A percentile compares a stretch with the other conserved stretches of the same genome.
Conservation (phyloP, 2,888 invertebrate genomes). For the Zootermopsis nevadensis region DNA sequence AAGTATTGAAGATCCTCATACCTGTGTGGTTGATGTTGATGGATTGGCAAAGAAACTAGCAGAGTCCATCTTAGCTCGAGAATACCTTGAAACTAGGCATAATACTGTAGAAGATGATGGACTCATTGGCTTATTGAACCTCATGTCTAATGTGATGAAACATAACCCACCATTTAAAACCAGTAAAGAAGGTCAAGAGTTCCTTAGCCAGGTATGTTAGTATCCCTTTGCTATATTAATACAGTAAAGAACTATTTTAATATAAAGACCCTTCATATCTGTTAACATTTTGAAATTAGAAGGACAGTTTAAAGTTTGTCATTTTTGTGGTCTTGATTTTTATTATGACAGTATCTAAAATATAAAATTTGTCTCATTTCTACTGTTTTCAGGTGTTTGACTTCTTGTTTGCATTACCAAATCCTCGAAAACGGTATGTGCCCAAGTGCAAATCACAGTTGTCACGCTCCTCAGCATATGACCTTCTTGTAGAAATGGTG, state of each 20-base stretch:
- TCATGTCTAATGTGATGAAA: conserved; percentile 88
- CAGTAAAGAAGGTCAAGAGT: conserved; percentile 78
- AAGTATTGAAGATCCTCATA: conserved; percentile 68
- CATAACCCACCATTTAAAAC: conserved; percentile 90
- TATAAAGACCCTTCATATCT: too few relatives aligned
- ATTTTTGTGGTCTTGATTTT: too few relatives aligned
- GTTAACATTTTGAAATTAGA: too few relatives aligned
- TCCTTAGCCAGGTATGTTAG: conserved; percentile 70
- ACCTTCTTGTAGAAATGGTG: conserved; percentile 88
- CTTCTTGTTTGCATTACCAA: conserved; percentile 90
- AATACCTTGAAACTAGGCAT: conserved; percentile 84
- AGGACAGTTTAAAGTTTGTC: too few relatives aligned
- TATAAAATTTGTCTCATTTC: too few relatives aligned
- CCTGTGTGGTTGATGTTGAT: conserved; percentile 76
- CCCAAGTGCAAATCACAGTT: conserved; percentile 95
- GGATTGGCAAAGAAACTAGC: conserved; percentile 79
- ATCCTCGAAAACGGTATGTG: conserved; percentile 83
- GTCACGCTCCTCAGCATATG: conserved; percentile 90
- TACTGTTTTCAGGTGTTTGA: conserved; percentile 75
- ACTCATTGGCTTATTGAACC: conserved; percentile 85
- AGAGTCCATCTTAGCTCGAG: conserved; percentile 79
- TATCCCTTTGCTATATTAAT: too few relatives aligned
- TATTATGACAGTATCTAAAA: too few relatives aligned
- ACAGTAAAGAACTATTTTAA: too few relatives aligned
- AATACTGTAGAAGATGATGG: conserved; percentile 90